phyloP scores from a whole-genome alignment of 1,140 invertebrate species.

The Lepidurus arcticus region DNA sequence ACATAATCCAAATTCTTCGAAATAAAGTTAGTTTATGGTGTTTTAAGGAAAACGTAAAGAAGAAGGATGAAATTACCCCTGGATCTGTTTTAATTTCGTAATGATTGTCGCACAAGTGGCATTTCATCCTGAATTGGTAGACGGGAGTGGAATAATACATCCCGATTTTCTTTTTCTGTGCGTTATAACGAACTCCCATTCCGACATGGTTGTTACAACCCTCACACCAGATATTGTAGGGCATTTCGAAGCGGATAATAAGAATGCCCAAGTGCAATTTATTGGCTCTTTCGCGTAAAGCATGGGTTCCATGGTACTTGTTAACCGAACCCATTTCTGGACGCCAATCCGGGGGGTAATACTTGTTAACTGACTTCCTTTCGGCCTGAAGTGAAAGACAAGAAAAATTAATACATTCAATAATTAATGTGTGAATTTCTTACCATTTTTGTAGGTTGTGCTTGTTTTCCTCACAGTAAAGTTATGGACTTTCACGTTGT shows the following conservation, averaged over 20 bases:
- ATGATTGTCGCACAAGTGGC: constrained; percentile 94
- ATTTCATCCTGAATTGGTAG: constrained; percentile 99
- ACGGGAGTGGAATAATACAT: constrained; percentile 98
- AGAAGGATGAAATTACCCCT: constrained; percentile 57
- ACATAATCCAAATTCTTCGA: constrained; percentile 93
- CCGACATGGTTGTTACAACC: constrained; percentile 98
- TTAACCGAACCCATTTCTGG: constrained; percentile 87
- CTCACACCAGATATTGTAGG: constrained; percentile 99
- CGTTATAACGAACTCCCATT: constrained; percentile 98
- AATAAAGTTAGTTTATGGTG: constrained; percentile 28
- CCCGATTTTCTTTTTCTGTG: constrained; percentile 96
- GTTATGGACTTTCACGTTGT: no score
- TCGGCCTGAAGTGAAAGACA: constrained; percentile 65
- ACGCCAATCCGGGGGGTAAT: constrained; percentile 98
- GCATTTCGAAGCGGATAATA: constrained; percentile 99
- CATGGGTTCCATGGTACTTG: constrained; percentile 87
- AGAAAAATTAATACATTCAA: no score
- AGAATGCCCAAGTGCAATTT: constrained; percentile 95
- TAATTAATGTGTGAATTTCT: no score
- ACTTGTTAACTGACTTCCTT: constrained; percentile 94
- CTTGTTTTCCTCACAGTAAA: no score
- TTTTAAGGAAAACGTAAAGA: constrained; percentile 29
- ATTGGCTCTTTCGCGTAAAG: constrained; percentile 84
- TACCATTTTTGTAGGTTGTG: no score
- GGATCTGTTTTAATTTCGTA: constrained; percentile 99